phyloP scores from a whole-genome alignment of 2,113 vertebrate genomes.

The Ophthalmolycus amberensis region DNA sequence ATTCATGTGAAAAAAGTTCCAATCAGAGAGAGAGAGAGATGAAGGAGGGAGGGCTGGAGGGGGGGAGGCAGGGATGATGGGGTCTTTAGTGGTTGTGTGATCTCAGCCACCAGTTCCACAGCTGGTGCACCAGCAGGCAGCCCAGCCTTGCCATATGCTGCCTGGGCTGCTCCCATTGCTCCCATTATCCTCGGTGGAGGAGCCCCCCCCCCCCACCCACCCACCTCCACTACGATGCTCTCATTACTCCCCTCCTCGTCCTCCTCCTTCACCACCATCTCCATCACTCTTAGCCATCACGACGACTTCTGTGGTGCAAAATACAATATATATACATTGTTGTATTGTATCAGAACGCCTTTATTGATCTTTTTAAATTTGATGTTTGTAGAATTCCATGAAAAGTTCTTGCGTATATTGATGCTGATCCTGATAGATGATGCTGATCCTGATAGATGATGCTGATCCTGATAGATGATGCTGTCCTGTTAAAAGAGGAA shows the following conservation, averaged over 20 bases:
- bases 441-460: too few relatives aligned
- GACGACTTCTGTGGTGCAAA: not conserved
- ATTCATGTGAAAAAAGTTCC: conserved; percentile 23
- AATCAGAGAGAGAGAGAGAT: conserved; percentile 59
- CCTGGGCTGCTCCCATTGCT: conserved; percentile 90
- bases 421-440: too few relatives aligned
- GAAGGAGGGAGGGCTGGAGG: conserved; percentile 42
- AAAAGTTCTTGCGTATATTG: too few relatives aligned
- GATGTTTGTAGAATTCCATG: not conserved
- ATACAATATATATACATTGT: not conserved
- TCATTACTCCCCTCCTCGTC: not conserved
- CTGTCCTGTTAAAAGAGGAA: too few relatives aligned
- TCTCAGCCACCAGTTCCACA: conserved; percentile 90
- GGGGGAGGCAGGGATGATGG: conserved; percentile 67
- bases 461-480: too few relatives aligned
- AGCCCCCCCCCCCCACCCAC: conserved; percentile 24
- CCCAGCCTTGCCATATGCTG: conserved; percentile 92
- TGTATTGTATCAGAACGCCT: not conserved
- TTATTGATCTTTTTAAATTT: too few relatives aligned
- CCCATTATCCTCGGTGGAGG: conserved; percentile 88
- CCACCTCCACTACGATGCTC: conserved; percentile 7
- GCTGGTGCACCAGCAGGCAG: conserved; percentile 94
- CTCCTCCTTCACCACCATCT: not conserved
- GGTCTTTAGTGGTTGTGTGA: conserved; percentile 85
- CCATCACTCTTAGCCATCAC: conserved; percentile 18